These are phyloP conservation scores for Mus pahari DNA, from an alignment of 2,113 vertebrate genomes.

Conservation along the genomic window DNA sequence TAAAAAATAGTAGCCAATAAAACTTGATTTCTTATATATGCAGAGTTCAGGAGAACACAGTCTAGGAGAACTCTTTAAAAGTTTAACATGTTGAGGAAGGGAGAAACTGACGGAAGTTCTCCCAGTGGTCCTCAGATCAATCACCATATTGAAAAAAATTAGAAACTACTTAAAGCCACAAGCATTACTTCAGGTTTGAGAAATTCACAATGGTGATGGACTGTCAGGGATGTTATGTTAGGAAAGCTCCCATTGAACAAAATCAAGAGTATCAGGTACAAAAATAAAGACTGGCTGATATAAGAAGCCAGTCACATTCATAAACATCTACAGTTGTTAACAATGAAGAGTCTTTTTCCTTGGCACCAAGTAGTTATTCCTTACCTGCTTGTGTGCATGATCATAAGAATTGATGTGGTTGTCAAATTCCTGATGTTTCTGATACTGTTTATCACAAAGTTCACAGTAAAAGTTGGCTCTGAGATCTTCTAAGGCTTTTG, in stretches of 20 bases:
- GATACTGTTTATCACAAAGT: constrained; percentile 99
- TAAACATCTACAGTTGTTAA: constrained; percentile 14
- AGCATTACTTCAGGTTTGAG: constrained; percentile 26
- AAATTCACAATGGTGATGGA: constrained; percentile 41
- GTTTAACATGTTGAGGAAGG: not conserved
- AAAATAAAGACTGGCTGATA: not conserved
- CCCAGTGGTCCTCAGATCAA: constrained; percentile 14
- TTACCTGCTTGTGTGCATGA: constrained; percentile 99
- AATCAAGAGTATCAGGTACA: constrained; percentile 33
- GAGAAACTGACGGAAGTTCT: constrained; percentile 42
- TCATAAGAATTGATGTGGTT: constrained; percentile 99
- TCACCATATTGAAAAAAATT: constrained; percentile 50
- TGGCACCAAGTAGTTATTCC: constrained; percentile 29
- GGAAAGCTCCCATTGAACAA: constrained; percentile 5
- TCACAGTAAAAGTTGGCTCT: constrained; percentile 99
- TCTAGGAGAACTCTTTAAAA: not conserved
- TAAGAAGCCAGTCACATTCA: not conserved
- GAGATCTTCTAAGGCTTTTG: constrained; percentile 98
- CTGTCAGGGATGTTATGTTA: not conserved
- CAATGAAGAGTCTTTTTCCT: constrained; percentile 1
- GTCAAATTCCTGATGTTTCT: constrained; percentile 99
- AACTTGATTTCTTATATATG: not conserved
- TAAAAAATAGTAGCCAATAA: constrained; percentile 10
- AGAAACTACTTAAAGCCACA: constrained; percentile 61
- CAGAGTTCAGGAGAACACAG: not conserved